These are phyloP conservation scores for Dallia pectoralis DNA, from an alignment of 2,797 vertebrate species.

Conservation along the genomic window DNA sequence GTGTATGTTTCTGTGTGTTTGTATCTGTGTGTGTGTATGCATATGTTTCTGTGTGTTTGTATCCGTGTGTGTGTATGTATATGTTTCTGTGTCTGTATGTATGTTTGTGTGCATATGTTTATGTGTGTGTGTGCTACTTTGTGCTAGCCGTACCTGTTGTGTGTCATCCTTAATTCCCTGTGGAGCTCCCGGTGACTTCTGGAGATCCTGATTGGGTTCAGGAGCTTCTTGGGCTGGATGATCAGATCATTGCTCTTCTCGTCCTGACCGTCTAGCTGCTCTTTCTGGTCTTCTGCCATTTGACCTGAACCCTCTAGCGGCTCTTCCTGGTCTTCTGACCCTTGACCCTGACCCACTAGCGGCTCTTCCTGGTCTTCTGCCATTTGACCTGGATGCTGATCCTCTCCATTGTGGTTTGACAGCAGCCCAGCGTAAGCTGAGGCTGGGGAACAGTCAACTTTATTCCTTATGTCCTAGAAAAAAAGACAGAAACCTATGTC, in stretches of 20 bases:
- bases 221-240: constrained; percentile 81
- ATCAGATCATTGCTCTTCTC: constrained; percentile 81
- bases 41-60: neutral
- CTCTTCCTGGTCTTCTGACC: constrained; percentile 22
- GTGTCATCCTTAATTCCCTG: constrained; percentile 84
- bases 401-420: constrained; percentile 48
- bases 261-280: constrained; percentile 71
- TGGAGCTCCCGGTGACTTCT: constrained; percentile 87
- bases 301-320: constrained; percentile 53
- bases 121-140: constrained; percentile 5
- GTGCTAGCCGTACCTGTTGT: constrained; percentile 71
- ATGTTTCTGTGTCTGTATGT: neutral
- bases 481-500: no score
- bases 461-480: neutral
- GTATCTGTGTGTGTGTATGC: neutral
- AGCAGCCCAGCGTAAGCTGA: constrained; percentile 65
- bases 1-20: neutral
- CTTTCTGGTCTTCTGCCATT: constrained; percentile 51
- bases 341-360: no score
- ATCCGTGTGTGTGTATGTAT: no score
- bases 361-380: constrained; percentile 57
- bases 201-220: constrained; percentile 81
- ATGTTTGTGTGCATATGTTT: neutral
- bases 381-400: constrained; percentile 50
- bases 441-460: constrained; percentile 7